Conservation (phyloP, 37 sponge, comb jelly and placozoan species). For the Dysidea cf. avara region DNA sequence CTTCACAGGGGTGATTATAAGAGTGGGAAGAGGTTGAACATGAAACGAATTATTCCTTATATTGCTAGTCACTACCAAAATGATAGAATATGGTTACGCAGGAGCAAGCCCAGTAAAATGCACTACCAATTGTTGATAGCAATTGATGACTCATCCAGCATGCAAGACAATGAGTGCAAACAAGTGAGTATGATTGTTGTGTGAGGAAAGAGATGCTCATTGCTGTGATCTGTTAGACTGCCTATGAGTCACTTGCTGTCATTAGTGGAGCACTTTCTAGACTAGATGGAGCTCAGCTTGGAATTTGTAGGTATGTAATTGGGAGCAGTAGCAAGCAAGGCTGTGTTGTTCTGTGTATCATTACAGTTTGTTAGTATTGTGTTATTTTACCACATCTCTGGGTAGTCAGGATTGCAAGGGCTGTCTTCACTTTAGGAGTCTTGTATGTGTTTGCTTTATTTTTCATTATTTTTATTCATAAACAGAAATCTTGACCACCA, state of each 20-base stretch:
- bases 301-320: conserved; percentile 67
- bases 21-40: conserved; percentile 95
- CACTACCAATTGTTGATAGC: conserved; percentile 92
- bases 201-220: neutral
- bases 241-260: conserved; percentile 88
- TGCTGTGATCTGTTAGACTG: conserved; percentile 57
- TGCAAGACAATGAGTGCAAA: conserved; percentile 71
- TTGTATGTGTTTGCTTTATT: neutral
- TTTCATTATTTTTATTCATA: too few species aligned
- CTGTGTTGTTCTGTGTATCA: too few species aligned
- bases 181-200: conserved; percentile 32
- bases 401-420: neutral
- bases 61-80: conserved; percentile 95
- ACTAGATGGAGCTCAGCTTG: conserved; percentile 86
- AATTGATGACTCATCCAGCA: conserved; percentile 92
- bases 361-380: too few species aligned
- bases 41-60: conserved; percentile 92
- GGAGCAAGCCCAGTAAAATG: conserved; percentile 84
- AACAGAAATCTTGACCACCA: too few species aligned
- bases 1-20: conserved; percentile 85
- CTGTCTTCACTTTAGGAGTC: neutral
- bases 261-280: conserved; percentile 81
- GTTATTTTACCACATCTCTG: neutral
- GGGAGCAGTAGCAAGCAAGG: too few species aligned
- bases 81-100: conserved; percentile 92